Evolutionary conservation across 2,797 vertebrate genomes (phyloP).

Genomic region (Octomys mimax): DNA sequence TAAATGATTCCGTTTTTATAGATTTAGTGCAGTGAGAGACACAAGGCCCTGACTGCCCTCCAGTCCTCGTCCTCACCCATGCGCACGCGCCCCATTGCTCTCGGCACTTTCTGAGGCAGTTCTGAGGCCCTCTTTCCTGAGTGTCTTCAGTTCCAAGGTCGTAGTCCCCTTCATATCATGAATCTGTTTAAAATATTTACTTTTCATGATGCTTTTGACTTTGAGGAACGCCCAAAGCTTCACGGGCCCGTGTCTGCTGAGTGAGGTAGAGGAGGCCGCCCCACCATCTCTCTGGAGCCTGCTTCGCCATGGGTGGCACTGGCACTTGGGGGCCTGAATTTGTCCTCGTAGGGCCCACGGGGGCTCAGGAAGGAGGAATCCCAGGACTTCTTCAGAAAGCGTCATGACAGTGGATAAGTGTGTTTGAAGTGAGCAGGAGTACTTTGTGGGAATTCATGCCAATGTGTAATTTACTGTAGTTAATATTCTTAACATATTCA

Average conservation of each 20-base stretch:
- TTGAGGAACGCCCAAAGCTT: background rate
- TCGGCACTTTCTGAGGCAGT: background rate
- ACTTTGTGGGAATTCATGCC: background rate
- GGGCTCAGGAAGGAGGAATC: background rate
- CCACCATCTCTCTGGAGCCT: no score
- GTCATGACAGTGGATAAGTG: background rate
- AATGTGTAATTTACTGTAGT: background rate
- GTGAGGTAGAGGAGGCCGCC: no score
- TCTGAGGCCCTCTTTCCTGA: background rate
- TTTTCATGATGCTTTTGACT: background rate
- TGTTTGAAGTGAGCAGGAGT: background rate
- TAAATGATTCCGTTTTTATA: background rate
- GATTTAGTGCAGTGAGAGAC: background rate
- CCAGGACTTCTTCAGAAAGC: background rate
- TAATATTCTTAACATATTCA: background rate
- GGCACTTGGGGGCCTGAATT: background rate
- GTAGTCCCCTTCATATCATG: background rate
- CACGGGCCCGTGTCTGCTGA: background rate
- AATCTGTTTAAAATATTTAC: background rate
- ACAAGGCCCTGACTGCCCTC: rapidly evolving
- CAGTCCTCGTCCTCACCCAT: background rate
- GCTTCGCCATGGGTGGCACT: background rate
- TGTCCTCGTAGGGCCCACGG: background rate
- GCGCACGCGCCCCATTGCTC: background rate
- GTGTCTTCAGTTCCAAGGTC: background rate